phyloP scores from a whole-genome alignment of 1,140 invertebrate species.

The Notospermus geniculatus region DNA sequence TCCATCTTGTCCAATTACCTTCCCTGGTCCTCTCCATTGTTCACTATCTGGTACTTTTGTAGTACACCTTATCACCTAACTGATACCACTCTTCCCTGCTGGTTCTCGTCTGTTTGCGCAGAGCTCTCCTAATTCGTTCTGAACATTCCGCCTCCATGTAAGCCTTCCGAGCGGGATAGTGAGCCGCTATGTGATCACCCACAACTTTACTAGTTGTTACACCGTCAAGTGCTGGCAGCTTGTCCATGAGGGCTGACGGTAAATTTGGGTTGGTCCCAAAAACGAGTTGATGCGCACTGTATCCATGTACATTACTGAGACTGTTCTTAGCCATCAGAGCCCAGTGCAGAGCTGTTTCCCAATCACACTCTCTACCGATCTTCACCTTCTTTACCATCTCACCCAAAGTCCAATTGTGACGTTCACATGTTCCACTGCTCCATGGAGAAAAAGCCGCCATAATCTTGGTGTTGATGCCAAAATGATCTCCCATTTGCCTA shows the following conservation, averaged over 20 bases:
- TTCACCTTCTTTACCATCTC: too few relatives aligned
- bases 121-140: too few relatives aligned
- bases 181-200: conserved; percentile 3
- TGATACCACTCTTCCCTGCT: conserved; percentile 1
- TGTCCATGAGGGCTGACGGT: background rate
- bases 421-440: too few relatives aligned
- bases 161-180: background rate
- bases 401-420: too few relatives aligned
- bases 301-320: too few relatives aligned
- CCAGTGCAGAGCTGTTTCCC: too few relatives aligned
- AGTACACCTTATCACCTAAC: conserved; percentile 8
- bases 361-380: too few relatives aligned
- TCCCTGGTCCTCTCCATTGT: conserved; percentile 6
- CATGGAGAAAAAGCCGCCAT: too few relatives aligned
- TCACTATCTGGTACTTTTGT: background rate
- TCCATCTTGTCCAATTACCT: conserved; percentile 10
- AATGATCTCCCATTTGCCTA: too few relatives aligned
- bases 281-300: conserved; percentile 5
- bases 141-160: background rate
- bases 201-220: background rate
- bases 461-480: too few relatives aligned
- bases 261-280: conserved; percentile 8
- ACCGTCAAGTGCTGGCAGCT: background rate
- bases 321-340: too few relatives aligned
- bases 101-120: background rate